Evolutionary conservation across 2,797 vertebrate species (phyloP), one percentile per base, ranked within the genome.

Genomic region (Eupleurogrammus muticus): DNA sequence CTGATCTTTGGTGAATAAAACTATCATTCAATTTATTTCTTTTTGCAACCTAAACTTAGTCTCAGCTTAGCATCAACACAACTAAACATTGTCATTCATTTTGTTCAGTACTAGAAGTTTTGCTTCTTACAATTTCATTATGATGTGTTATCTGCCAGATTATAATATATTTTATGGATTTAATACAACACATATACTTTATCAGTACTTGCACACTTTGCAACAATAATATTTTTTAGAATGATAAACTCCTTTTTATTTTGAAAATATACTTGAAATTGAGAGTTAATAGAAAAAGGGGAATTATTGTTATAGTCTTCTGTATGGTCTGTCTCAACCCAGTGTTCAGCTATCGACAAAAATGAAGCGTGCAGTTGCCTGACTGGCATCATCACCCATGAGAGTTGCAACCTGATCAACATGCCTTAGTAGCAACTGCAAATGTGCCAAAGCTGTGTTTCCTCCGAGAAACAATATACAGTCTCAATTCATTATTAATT

Each of bases 351-450:
- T 35, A 20, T 28, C 20, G 44, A 17, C 44, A 13, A 9, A 7
- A 32, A 21, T 23, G 47, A 49, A 23, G 49, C 32, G 32, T 19
- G 10, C 28, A 28, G 6, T 24, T 0, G 5, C 16, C 5, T 21
- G 34, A 40, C 35, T 49, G 9, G 11, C 59, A 57, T 40, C 53
- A 48, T 63, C 19, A 34, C 48, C 6, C 6, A 19, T 16, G 23
- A 35, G 23, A 53, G 20, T 17, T 50, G 52, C 32, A 48, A 23
- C 21, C 44, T 36, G 44, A 71, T 60, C n/a, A 21, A 51, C n/a
- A 40, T 16, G 40, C 16, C 38, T 57, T 28, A 50, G 9, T 35
- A 34, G 20, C 19, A 20, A 17, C 16, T 16, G 4, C 16, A 56
- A 20, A 21, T 2, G 0, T 49, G 12, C 1, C 21, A 61, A 4